Evolutionary conservation across 2,113 vertebrate species (phyloP).

Genomic region (Motacilla tschutschensis): DNA sequence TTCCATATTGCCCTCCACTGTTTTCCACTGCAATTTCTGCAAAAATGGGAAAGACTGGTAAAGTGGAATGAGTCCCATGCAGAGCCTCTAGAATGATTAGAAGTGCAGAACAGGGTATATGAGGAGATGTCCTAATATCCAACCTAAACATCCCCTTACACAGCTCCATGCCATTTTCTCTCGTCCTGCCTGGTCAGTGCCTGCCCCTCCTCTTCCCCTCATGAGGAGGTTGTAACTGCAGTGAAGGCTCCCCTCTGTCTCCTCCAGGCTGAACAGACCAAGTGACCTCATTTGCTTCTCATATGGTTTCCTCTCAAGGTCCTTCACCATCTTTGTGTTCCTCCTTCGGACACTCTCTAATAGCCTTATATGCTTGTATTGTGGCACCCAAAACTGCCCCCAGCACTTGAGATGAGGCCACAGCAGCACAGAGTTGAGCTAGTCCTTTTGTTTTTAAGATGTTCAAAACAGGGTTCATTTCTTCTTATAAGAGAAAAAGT

Average conservation of each 20-base stretch:
- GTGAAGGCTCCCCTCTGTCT: neutral
- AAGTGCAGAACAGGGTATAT: neutral
- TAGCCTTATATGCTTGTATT: neutral
- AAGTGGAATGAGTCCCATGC: neutral
- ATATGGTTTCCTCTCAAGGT: fast-evolving
- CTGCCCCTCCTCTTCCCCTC: neutral
- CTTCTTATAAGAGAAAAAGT: neutral
- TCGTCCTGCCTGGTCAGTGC: neutral
- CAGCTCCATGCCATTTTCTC: neutral
- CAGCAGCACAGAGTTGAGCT: neutral
- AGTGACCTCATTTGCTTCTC: neutral
- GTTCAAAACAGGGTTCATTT: neutral
- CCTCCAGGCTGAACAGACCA: neutral
- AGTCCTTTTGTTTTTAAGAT: neutral
- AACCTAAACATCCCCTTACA: neutral
- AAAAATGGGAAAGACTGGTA: neutral
- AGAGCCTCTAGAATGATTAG: neutral
- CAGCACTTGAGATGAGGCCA: neutral
- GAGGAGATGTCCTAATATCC: neutral
- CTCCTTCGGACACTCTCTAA: neutral
- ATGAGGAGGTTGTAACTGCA: fast-evolving
- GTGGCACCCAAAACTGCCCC: neutral
- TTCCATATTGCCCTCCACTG: neutral
- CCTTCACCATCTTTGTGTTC: neutral
- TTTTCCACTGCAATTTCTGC: neutral